phyloP scores from a whole-genome alignment of 2,113 vertebrate species.

The Cynopterus brachyotis region DNA sequence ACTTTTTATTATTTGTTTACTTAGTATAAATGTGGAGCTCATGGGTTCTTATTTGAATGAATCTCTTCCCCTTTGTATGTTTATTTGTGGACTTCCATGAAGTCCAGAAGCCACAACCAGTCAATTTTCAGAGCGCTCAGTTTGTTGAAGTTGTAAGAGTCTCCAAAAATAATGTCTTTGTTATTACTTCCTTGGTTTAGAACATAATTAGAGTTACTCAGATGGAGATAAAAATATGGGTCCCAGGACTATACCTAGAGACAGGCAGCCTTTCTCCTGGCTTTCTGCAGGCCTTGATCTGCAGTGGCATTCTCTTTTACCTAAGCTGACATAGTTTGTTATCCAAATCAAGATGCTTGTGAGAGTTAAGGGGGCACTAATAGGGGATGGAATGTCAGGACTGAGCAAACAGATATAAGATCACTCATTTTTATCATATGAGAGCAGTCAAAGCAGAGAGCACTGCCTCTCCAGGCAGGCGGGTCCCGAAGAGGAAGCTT shows the following conservation, averaged over 20 bases:
- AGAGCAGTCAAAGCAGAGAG: background rate
- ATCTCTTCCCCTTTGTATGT: background rate
- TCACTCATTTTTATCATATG: background rate
- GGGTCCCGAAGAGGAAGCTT: background rate
- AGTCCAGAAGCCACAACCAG: background rate
- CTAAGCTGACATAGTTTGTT: background rate
- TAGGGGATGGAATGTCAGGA: background rate
- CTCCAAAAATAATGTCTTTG: background rate
- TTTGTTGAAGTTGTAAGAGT: background rate
- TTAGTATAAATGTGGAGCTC: background rate
- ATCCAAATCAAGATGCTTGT: background rate
- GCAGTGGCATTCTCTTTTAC: background rate
- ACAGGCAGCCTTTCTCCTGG: background rate
- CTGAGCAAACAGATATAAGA: background rate
- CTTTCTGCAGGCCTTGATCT: background rate
- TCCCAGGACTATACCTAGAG: background rate
- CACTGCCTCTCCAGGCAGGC: background rate
- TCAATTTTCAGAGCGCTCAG: background rate
- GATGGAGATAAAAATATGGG: background rate
- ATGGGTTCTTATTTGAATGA: background rate
- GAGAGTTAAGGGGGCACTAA: background rate
- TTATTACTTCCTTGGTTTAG: background rate
- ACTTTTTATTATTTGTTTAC: background rate
- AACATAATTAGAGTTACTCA: background rate
- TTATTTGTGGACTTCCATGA: background rate